Evolutionary conservation across 1,140 invertebrate genomes (phyloP), one percentile per base, ranked within the genome.

Genomic region (Chironomus striatipennis): DNA sequence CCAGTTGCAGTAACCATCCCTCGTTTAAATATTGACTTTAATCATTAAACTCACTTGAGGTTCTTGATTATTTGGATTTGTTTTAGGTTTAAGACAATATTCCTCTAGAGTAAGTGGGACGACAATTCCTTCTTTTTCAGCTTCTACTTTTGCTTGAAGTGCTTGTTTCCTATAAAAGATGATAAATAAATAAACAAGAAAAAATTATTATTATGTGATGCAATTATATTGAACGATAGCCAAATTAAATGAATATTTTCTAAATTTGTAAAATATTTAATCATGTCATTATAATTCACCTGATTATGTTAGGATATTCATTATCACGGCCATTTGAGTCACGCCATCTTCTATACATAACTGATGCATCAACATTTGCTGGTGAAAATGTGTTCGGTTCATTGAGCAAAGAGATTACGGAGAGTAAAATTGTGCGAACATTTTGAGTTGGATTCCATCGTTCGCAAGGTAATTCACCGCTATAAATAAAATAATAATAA

Each of bases 391-490:
- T 99, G 85, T 99, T 99, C 72, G 98, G 98, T 85, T 99, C 98
- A 85, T 99, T 99, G 77, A 99, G 86, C 70, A 99, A 86, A 18
- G 97, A 99, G 78, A 99, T 99, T 73, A 99, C 98, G 77, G 96
- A 98, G 42, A 99, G 87, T 74, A 99, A 85, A 80, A 99, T 96
- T 75, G 98, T 99, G 82, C 97, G 91, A 76, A 99, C 98, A 83
- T 96, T 99, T 86, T 99, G 98, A 74, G 98, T 99, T 42, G 98
- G 98, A 87, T 99, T 99, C 98, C 98, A 99, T 83, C 98, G 91
- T 86, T 99, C 98, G 84, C 96, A 99, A 0, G 98, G 96, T 78
- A 99, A 83, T 83, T 99, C 98, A 9, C 98, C 98, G 79, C 94
- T 72, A 21, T 72, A 12, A 24, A 17, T 5, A 24, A 42, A 42